phyloP scores from a whole-genome alignment of 1,140 invertebrate species.

The Bombus pyrosoma region DNA sequence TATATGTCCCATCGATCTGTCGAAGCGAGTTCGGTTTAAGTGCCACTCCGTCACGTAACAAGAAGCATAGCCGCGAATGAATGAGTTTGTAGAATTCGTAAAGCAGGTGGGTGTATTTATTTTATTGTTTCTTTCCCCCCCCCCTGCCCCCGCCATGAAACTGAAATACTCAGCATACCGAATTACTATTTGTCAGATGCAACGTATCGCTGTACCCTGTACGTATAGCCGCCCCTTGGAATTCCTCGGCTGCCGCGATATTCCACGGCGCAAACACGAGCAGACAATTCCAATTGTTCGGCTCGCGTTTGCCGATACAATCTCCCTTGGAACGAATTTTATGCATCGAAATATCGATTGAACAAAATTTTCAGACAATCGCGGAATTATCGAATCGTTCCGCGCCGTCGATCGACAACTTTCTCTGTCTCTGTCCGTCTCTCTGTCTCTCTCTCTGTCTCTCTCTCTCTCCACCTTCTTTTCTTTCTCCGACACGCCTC shows the following conservation, averaged over 20 bases:
- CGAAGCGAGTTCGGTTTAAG: not conserved
- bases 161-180: not conserved
- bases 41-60: not conserved
- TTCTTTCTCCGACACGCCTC: constrained; percentile 21
- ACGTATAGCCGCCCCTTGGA: not conserved
- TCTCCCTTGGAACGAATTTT: constrained; percentile 7
- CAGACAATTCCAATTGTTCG: constrained; percentile 30
- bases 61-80: not conserved
- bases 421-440: constrained; percentile 7
- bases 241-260: not conserved
- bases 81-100: not conserved
- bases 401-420: constrained; percentile 8
- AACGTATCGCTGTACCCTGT: not conserved
- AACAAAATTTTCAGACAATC: constrained; percentile 23
- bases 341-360: constrained; percentile 9
- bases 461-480: not conserved
- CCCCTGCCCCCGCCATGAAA: not conserved
- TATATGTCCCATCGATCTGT: not conserved
- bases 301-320: not conserved
- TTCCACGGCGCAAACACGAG: not conserved
- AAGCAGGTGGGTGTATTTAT: not conserved
- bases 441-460: not conserved
- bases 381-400: constrained; percentile 61
- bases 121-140: not conserved
- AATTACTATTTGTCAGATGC: constrained; percentile 10